These are phyloP conservation scores for Channallabes apus DNA, from an alignment of 2,797 vertebrate species.

Conservation along the genomic window DNA sequence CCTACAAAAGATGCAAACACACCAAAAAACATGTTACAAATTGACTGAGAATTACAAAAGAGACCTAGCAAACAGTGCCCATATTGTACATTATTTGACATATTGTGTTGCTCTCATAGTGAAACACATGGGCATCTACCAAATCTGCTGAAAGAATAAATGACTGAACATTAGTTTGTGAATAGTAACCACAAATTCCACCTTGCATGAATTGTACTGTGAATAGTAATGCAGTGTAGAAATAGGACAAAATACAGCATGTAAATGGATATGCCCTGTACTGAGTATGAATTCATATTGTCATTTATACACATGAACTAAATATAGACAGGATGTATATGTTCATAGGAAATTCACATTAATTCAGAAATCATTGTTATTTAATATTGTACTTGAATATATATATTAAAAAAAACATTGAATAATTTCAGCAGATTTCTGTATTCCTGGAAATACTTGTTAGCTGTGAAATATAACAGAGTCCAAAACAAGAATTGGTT, in stretches of 20 bases:
- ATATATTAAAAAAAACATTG: not conserved
- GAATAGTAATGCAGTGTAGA: slow-evolving; percentile 82
- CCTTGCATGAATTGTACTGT: slow-evolving; percentile 89
- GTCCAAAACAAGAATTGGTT: not conserved
- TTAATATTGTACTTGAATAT: slow-evolving; percentile 8
- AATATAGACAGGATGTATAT: slow-evolving; percentile 28
- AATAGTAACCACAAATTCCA: slow-evolving; percentile 55
- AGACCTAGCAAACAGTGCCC: slow-evolving; percentile 22
- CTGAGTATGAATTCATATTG: slow-evolving; percentile 52
- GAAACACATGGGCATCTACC: slow-evolving; percentile 34
- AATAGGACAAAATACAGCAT: slow-evolving; percentile 88
- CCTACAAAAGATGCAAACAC: slow-evolving; percentile 20
- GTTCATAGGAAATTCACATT: slow-evolving; percentile 19
- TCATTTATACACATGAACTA: slow-evolving; percentile 50
- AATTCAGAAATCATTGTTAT: not conserved
- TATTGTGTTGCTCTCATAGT: slow-evolving; percentile 50
- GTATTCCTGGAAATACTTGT: slow-evolving; percentile 2
- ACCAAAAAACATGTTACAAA: slow-evolving; percentile 54
- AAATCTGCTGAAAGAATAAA: slow-evolving; percentile 28
- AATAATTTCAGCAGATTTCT: slow-evolving; percentile 26
- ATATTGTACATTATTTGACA: slow-evolving; percentile 37
- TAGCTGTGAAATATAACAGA: not conserved
- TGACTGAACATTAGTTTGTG: slow-evolving; percentile 41
- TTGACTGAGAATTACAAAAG: slow-evolving; percentile 26
- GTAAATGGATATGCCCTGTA: slow-evolving; percentile 89